Evolutionary conservation across 2,113 vertebrate genomes (phyloP), one percentile per base, ranked within the genome.

Genomic region (Neolamprologus cancellatus): DNA sequence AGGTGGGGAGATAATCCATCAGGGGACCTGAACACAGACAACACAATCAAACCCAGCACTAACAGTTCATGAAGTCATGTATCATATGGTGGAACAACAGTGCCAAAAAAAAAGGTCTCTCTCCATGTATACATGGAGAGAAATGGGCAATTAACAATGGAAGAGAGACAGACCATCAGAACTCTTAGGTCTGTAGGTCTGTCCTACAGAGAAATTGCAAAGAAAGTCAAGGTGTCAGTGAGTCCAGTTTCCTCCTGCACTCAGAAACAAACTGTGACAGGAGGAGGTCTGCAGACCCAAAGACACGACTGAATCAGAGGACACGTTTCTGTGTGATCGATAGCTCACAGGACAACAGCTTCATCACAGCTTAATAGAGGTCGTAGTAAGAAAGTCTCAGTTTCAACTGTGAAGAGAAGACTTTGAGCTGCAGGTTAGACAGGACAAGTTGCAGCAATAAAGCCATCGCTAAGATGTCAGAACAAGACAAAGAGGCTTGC

Each of bases 1-100:
- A 99, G 87, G 96, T 94, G 69, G 98, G 99, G 81, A 99, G 96
- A 92, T 99, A 99, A 18, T 98, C 98, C 97, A 99, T 99, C 95
- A 99, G 91, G 0, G 99, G 99, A 25, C 97, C 99, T 99, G 96
- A 85, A 94, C 87, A 71, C 39, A 52, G 23, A 74, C 69, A 5
- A n/a, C 74, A n/a, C 17, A 13, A 20, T 78, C 46, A 78, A 76
- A n/a, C 25, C 1, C 15, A 48, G 25, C 41, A 48, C 15, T 7
- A 30, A 30, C 0, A 18, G 15, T 28, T 30, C 39, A 3, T 30
- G 4, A 76, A 48, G 2, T 1, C 66, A 25, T 11, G 8, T 17
- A 41, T 17, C 2, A 71, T 23, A 71, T 25, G 14, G 34, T 39
- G 13, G 20, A 17, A 44, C 14, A 71, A 25, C 3, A 71, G 13